Conservation (phyloP, 2,113 vertebrate genomes). For the Danionella cerebrum region DNA sequence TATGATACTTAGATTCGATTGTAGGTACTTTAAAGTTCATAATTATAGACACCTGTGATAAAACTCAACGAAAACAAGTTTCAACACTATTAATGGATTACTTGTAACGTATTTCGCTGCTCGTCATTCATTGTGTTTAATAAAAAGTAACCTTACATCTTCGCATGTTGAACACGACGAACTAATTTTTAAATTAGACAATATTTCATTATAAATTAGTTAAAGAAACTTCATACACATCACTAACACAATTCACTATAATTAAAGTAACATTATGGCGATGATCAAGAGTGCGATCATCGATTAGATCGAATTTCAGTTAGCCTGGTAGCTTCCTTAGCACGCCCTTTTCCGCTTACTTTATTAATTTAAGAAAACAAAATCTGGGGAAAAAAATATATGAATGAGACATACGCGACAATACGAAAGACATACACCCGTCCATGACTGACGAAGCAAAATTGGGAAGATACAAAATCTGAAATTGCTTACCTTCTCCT, state of each 20-base stretch:
- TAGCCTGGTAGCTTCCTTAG: constrained; percentile 18
- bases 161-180: too few relatives aligned
- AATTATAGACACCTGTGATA: too few relatives aligned
- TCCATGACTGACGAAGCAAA: neutral
- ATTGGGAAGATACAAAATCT: constrained; percentile 15
- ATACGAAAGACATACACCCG: neutral
- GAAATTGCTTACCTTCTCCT: constrained; percentile 79
- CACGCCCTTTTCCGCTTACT: neutral
- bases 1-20: too few relatives aligned
- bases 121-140: too few relatives aligned
- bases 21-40: too few relatives aligned
- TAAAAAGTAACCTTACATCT: too few relatives aligned
- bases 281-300: neutral
- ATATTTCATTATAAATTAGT: neutral
- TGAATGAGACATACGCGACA: neutral
- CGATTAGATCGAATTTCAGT: constrained; percentile 10
- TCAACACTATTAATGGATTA: too few relatives aligned
- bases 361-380: neutral
- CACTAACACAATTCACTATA: neutral
- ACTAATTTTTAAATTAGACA: too few relatives aligned
- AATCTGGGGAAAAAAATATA: too few relatives aligned
- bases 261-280: neutral
- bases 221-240: neutral
- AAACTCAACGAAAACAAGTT: too few relatives aligned
- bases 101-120: too few relatives aligned